Base-by-base conservation (phyloP, 2,797 vertebrate species). In the Crenuchus spilurus region DNA sequence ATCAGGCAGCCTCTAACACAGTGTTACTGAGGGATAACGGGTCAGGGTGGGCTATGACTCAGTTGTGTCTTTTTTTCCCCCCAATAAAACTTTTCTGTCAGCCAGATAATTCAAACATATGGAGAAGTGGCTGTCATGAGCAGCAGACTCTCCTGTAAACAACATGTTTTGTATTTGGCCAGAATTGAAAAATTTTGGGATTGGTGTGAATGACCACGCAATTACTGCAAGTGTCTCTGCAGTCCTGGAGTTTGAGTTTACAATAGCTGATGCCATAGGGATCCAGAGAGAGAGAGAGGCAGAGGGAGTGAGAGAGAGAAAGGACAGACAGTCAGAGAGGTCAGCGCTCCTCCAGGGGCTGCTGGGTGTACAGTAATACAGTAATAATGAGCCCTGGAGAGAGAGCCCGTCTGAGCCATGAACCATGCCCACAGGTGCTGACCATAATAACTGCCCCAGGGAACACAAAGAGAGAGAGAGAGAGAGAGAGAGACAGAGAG, bases 391-490 rank as follows among this genome's bases (percentile, higher is more conserved):
- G 75, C 82, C 83, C 82, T 80, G 78, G 81, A 84, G 83, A 77
- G 80, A 67, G 69, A 72, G 62, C 75, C 39, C 49, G 77, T 80
- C 51, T 54, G 70, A 80, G 76, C 69, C 79, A 77, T 78, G 75
- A 77, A 81, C 83, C 74, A 78, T 85, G 82, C 81, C 83, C 85
- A 85, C 81, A 84, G 85, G 85, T 86, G 70, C 83, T 84, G 79
- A 42, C 66, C 78, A 82, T 86, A 86, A 85, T 84, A 75, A 84
- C 75, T 70, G 79, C 85, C 81, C 85, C 76, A 83, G 85, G 85
- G 85, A 85, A 54, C 63, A 35, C 84, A 82, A 86, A 79, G 74
- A 87, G 87, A 91, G 88, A 90, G 84, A 85, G 82, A 80, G 85
- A 82, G 77, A 90, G 90, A 91, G 86, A 91, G 81, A 35, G 10